Base-by-base conservation (phyloP, 2,888 invertebrate genomes). In the Poecilobothrus nobilitatus region DNA sequence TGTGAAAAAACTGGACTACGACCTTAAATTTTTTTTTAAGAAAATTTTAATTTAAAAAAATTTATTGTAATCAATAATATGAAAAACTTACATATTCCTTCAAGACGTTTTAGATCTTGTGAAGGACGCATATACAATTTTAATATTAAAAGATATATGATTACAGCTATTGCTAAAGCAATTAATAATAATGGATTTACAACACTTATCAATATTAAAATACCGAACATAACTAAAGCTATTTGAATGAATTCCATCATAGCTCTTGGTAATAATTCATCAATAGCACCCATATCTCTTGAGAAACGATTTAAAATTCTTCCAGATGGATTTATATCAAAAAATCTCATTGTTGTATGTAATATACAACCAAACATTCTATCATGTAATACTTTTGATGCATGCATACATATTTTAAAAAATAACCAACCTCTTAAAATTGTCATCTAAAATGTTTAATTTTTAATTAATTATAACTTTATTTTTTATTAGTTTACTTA, bases 1-100 rank as follows among this genome's bases (percentile, higher is more conserved):
- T 96, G 94, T 0, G 94, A 92, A 79, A 95, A 95, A 0, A 97
- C 91, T 0, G 97, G 96, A 81, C 95, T 94, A 71, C 92, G 86
- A 69, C 90, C 92, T 77, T 18, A 83, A 67, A 67, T 68, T 10
- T 8, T 62, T 21, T 20, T n/a, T 62, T 63, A 22, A 22, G 8
- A 68, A 66, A 63, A 1, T 20, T 33, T 63, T 21, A 12, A 66
- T 15, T 8, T 22, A 33, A 34, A 7, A 12, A 12, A n/a, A 21
- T 21, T 66, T 9, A 22, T 44, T 21, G 4, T 44, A 12, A 6
- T 27, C 2, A 27, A 27, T 27, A 5, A 27, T 27, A 27, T 27
- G 27, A 27, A 27, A 27, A 71, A 82, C 85, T 84, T 82, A 84
- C 89, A 87, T 70, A 88, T 88, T 74, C 89, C 89, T 77, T 90